Conservation (phyloP, 2,888 invertebrate genomes). For the Rotaria sp. region DNA sequence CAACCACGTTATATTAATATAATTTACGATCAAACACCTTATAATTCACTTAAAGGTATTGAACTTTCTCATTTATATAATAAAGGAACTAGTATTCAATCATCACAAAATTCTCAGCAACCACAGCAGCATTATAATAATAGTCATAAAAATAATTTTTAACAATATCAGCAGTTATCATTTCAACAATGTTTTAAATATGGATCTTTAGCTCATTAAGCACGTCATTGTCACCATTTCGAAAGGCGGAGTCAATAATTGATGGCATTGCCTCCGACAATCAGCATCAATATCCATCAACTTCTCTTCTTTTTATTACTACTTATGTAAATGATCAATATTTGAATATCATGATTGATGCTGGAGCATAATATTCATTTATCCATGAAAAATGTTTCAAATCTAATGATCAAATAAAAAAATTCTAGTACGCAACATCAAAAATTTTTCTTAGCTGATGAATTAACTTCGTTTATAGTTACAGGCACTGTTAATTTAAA, state of each 20-base stretch:
- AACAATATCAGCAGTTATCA: too few species aligned
- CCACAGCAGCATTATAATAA: too few species aligned
- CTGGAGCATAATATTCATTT: background rate
- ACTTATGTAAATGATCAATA: background rate
- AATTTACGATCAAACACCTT: too few species aligned
- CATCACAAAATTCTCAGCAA: too few species aligned
- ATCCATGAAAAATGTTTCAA: background rate
- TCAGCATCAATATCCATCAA: background rate
- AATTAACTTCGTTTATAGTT: background rate
- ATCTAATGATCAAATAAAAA: background rate
- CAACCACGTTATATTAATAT: too few species aligned
- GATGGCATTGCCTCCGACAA: background rate
- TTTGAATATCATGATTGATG: background rate
- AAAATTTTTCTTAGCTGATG: background rate
- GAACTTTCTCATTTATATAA: too few species aligned
- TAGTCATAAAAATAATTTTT: too few species aligned
- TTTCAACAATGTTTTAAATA: too few species aligned
- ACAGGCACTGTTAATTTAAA: background rate
- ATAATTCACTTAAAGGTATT: too few species aligned
- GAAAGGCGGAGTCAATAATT: background rate
- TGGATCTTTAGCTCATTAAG: background rate
- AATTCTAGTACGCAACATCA: background rate
- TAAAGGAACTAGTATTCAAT: too few species aligned
- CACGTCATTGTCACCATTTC: background rate
- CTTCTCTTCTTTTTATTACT: background rate